Evolutionary conservation across 2,113 vertebrate genomes (phyloP), one percentile per base, ranked within the genome.

Genomic region (Tautogolabrus adspersus): DNA sequence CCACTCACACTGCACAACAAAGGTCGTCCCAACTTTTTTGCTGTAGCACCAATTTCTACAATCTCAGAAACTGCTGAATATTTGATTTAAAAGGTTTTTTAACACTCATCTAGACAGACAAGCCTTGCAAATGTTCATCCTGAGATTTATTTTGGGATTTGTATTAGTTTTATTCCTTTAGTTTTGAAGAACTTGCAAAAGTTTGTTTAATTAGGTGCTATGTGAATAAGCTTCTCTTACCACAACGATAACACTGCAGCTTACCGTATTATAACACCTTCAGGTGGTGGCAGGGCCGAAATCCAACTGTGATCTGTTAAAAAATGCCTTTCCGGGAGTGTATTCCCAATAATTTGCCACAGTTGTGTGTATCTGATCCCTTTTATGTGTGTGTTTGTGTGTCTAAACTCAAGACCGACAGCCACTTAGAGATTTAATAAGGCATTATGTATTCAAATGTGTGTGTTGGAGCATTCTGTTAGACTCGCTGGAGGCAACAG

Each of bases 381-480:
- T n/a, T 62, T 51, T 8, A 10, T 58, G 47, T 37, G 54, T 47
- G 40, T 19, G 34, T 66, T 26, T 51, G 46, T 68, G 58, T 70
- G 46, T 52, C 8, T 75, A 37, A 66, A 67, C 69, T 62, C 40
- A 26, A 34, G 57, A 65, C 63, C 15, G 58, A 52, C 66, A 70
- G 51, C 58, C 51, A 75, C 62, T 83, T 79, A 54, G 37, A 67
- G 52, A 54, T 71, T 62, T 82, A 87, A 86, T 81, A 83, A 79
- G 72, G 61, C 37, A 38, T 85, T 77, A 71, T 64, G 62, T 79
- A 81, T 88, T 89, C 74, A 82, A 81, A 77, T 73, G 58, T 87
- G 74, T 77, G 62, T 80, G 66, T 78, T 83, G 75, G 81, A 79
- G 57, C 72, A 65, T 77, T 64, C 51, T 73, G 81, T 81, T 67